Evolutionary conservation across 2,888 invertebrate species (phyloP), one percentile per base, ranked within the genome.

Genomic region (Cremastinae sp.): DNA sequence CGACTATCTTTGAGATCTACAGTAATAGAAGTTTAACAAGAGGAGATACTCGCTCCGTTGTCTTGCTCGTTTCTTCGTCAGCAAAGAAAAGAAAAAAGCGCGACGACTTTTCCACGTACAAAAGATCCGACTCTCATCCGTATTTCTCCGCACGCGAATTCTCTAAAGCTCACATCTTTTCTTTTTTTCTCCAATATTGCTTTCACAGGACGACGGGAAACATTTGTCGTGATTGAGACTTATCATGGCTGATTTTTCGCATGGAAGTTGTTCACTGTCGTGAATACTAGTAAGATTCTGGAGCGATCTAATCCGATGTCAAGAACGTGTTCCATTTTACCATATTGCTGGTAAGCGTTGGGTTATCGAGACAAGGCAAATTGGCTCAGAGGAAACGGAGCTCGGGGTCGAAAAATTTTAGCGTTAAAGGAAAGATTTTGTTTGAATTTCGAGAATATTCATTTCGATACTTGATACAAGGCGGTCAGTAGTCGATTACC

Each of bases 381-480:
- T 28, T 28, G 28, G 55, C 47, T 53, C 41, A 14, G 53, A 59
- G 28, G 43, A 61, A 43, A 70, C 22, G 4, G 22, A 37, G 18
- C 18, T 35, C 51, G 53, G 53, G 58, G 18, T 28, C 2, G 37
- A 22, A 22, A 39, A 66, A 64, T 62, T 73, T 45, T 53, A 41
- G 51, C 64, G 18, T 43, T 58, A 12, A 16, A 18, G 66, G 58
- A 53, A 49, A 41, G 62, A 53, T 71, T 72, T 79, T 65, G 78
- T 79, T 73, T 75, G 76, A 79, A 81, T 83, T 85, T 82, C 71
- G 83, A 79, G 83, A 85, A 85, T 84, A 84, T 85, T 86, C 83
- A 83, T 85, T 86, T 83, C 83, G 83, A 85, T 85, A 83, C 82
- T 83, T 84, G 85, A 86, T 82, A 81, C 82, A 85, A 82, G 82